Percentiles rank a stretch among this genome's conserved stretches.
Evolutionary conservation across 2,113 vertebrate genomes (phyloP).

Genomic region (Tamias sibiricus): DNA sequence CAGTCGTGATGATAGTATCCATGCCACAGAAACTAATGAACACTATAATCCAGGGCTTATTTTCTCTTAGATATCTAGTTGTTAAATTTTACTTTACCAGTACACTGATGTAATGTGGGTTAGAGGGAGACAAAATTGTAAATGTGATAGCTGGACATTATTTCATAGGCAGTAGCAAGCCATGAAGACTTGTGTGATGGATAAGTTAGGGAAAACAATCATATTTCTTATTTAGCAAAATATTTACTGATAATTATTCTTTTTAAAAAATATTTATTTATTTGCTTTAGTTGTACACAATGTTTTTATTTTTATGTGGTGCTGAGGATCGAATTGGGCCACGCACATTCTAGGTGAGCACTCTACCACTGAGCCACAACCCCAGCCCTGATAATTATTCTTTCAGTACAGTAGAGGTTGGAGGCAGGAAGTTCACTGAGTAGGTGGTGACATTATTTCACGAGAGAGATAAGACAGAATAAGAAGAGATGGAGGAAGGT

Average conservation of each 20-base stretch:
- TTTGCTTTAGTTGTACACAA: too few species aligned
- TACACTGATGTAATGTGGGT: background rate
- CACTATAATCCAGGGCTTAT: background rate
- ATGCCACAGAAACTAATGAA: background rate
- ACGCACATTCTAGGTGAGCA: too few species aligned
- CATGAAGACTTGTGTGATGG: background rate
- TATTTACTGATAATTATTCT: slow-evolving; percentile 19
- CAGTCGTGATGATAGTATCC: background rate
- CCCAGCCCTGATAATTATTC: slow-evolving; percentile 21
- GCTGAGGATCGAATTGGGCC: too few species aligned
- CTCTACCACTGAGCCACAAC: too few species aligned
- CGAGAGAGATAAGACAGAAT: background rate
- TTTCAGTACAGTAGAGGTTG: background rate
- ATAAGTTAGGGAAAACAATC: background rate
- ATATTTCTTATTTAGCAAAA: slow-evolving; percentile 36
- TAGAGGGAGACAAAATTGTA: background rate
- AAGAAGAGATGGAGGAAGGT: background rate
- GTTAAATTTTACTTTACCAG: slow-evolving; percentile 31
- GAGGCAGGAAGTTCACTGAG: background rate
- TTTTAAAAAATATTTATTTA: too few species aligned
- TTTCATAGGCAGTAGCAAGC: background rate
- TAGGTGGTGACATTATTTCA: background rate
- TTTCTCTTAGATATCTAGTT: background rate
- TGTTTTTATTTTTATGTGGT: too few species aligned
- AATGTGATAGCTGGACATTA: background rate